Evolutionary conservation across 2,797 vertebrate species (phyloP), one percentile per base, ranked within the genome.

Genomic region (Poecilia velifera): DNA sequence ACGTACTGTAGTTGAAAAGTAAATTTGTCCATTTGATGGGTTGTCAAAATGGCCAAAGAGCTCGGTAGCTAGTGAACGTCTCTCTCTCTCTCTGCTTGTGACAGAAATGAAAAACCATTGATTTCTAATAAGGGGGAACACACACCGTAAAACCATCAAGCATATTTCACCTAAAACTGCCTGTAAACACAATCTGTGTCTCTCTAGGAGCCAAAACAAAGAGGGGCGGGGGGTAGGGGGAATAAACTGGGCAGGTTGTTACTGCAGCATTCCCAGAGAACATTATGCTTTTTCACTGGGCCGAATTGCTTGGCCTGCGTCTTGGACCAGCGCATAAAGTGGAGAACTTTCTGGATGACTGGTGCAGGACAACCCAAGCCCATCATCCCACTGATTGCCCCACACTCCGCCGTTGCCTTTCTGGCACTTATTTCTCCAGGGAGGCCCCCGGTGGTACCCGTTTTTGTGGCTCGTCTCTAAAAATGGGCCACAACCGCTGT

Each of bases 271-370:
- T 92, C 90, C 92, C 86, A 82, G 84, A 76, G 80, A 74, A 78
- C 86, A 93, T 89, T 88, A 90, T 87, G 73, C 88, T 85, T 85
- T 90, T 88, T 89, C 85, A 82, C 86, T n/a, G 55, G 88, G 73
- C 82, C 85, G 85, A 93, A 92, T 89, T 86, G 88, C 82, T 90
- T 84, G 92, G 88, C 90, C 83, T 74, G 88, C 88, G 91, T 91
- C 89, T 92, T 86, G 5, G 83, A 83, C 90, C 80, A 80, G 74
- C 87, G 89, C 86, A 93, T 94, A 93, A 95, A 55, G 92, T 93
- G 92, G 86, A 90, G 88, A 91, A 92, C 89, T 95, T 95, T 96
- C 92, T 93, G 92, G 94, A 89, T 93, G 94, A 94, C 89, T 93
- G 92, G 85, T 72, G 84, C 75, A 75, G 91, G 92, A 95, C 92